These are phyloP conservation scores for human (Homo sapiens) DNA, from an alignment of 2,113 vertebrate species.

Conservation along the genomic window GRCh38 chr1:153584501-153585000, in stretches of 20 bases:
- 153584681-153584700: background rate
- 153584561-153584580: background rate
- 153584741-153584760: background rate
- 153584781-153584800: background rate
- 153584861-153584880: too few relatives aligned
- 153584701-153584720: background rate
- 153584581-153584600: background rate
- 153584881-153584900: too few relatives aligned
- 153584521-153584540: background rate
- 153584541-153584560: background rate
- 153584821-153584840: too few relatives aligned
- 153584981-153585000: background rate
- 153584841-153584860: too few relatives aligned
- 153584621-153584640: background rate
- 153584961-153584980: background rate
- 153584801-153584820: too few relatives aligned
- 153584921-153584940: background rate
- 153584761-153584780: background rate
- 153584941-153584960: background rate
- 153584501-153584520: background rate
- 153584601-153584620: background rate
- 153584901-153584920: too few relatives aligned
- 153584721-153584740: background rate
- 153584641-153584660: background rate
- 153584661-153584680: background rate